Conservation (phyloP, 2,113 vertebrate genomes). For the Lagopus leucura region DNA sequence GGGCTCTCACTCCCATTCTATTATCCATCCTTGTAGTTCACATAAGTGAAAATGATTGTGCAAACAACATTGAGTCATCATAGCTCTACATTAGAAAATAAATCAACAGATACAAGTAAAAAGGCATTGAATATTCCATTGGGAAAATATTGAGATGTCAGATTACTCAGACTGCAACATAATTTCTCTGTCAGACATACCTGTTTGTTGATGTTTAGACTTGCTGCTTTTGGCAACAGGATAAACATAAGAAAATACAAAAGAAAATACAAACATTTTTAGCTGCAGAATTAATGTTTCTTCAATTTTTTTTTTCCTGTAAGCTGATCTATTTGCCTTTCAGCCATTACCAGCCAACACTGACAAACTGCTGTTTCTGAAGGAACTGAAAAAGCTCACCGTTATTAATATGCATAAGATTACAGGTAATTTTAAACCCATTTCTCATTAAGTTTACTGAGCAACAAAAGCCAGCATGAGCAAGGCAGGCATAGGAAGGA, state of each 20-base stretch:
- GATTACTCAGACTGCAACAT: background rate
- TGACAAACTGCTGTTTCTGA: conserved; percentile 44
- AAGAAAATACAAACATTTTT: background rate
- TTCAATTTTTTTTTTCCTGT: background rate
- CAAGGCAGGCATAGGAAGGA: background rate
- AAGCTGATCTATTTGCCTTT: conserved; percentile 45
- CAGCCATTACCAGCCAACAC: conserved; percentile 35
- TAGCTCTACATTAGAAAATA: background rate
- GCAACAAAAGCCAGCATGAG: conserved; percentile 27
- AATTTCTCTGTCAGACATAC: background rate
- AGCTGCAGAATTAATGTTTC: conserved; percentile 31
- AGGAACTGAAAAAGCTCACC: conserved; percentile 2
- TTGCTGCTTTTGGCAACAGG: background rate
- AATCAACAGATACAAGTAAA: background rate
- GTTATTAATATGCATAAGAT: conserved; percentile 10
- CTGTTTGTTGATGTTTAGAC: conserved; percentile 28
- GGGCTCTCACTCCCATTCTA: background rate
- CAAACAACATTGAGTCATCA: background rate
- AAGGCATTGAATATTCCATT: background rate
- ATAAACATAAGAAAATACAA: conserved; percentile 14
- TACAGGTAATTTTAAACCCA: background rate
- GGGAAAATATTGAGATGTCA: background rate
- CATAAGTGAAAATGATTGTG: background rate
- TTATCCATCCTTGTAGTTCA: background rate
- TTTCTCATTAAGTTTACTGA: conserved; percentile 34